Evolutionary conservation across 2,888 invertebrate species (phyloP).

Genomic region (Ophraella communa): DNA sequence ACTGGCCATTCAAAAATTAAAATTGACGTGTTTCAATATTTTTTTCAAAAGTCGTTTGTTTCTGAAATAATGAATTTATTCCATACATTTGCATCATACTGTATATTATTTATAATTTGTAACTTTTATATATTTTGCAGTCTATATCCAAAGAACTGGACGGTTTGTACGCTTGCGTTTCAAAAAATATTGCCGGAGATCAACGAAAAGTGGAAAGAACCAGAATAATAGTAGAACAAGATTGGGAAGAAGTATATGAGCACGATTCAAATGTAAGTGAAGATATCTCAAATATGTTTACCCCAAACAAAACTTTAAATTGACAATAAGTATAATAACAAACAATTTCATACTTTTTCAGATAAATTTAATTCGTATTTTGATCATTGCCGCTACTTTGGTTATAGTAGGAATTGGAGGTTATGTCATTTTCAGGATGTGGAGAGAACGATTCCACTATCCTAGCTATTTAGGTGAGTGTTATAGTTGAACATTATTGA

Average conservation of each 20-base stretch:
- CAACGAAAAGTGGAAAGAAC: conserved; percentile 59
- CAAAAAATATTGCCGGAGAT: conserved; percentile 62
- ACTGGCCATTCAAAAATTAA: too few species aligned
- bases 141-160: conserved; percentile 60
- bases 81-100: too few species aligned
- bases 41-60: too few species aligned
- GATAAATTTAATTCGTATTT: conserved; percentile 46
- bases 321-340: too few species aligned
- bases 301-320: background rate
- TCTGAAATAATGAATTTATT: too few species aligned
- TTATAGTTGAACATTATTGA: background rate
- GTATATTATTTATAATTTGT: too few species aligned
- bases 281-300: background rate
- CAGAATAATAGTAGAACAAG: conserved; percentile 67
- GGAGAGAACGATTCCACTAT: conserved; percentile 47
- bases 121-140: conserved; percentile 39
- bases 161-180: conserved; percentile 71
- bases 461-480: conserved; percentile 48
- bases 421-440: conserved; percentile 47
- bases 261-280: conserved; percentile 44
- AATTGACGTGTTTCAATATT: too few species aligned
- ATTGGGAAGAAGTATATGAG: conserved; percentile 47
- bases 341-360: conserved; percentile 36
- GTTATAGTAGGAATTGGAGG: conserved; percentile 44
- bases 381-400: conserved; percentile 43